Percentiles rank a stretch among this genome's conserved stretches.
Conservation (phyloP, 23 tunicate species). For the Styela clava region DNA sequence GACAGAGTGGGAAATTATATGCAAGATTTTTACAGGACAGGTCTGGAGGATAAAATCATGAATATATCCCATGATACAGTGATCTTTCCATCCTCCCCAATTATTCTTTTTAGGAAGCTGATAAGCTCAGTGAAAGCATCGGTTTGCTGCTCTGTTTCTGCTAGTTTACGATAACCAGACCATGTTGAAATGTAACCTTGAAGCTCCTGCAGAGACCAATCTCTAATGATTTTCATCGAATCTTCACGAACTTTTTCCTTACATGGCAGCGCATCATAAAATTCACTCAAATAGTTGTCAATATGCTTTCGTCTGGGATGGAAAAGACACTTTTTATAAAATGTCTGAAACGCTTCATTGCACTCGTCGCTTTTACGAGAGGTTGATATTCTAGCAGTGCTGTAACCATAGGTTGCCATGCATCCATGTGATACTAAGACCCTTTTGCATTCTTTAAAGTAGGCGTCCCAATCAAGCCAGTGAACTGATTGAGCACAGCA, state of each 20-base stretch:
- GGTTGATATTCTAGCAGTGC: not conserved
- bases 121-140: conserved; percentile 36
- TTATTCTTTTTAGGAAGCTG: conserved; percentile 1
- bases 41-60: conserved; percentile 55
- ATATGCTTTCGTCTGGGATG: conserved; percentile 67
- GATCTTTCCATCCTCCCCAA: not conserved
- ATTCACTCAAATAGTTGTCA: conserved; percentile 39
- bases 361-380: not conserved
- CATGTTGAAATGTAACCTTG: conserved; percentile 52
- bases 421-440: conserved; percentile 39
- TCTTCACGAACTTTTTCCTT: conserved; percentile 45
- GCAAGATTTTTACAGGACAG: no score
- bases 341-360: conserved; percentile 25
- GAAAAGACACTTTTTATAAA: conserved; percentile 39
- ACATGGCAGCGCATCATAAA: conserved; percentile 27
- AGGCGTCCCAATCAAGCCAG: conserved; percentile 38
- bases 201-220: conserved; percentile 35
- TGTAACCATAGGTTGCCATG: conserved; percentile 40
- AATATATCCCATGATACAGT: conserved; percentile 31
- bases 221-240: conserved; percentile 21
- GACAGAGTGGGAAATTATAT: no score
- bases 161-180: conserved; percentile 62
- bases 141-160: not conserved
- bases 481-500: conserved; percentile 41
- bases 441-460: conserved; percentile 34